Evolutionary conservation across 2,888 invertebrate species (phyloP).

Genomic region (Rhagonycha fulva): DNA sequence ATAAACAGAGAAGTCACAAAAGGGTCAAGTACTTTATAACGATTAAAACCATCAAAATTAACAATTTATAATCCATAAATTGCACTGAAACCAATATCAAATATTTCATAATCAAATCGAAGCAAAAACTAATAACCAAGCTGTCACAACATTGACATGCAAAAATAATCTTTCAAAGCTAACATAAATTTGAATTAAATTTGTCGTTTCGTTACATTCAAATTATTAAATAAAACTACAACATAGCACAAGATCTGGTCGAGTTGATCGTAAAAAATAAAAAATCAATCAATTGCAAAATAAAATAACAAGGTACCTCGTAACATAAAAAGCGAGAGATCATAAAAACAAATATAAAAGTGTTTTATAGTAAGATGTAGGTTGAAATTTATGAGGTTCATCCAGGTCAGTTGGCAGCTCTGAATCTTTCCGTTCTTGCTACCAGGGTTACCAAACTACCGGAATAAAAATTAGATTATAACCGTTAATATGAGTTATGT

Average conservation of each 20-base stretch:
- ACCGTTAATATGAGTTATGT: slow-evolving; percentile 30
- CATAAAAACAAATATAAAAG: slow-evolving; percentile 30
- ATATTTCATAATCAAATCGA: not conserved
- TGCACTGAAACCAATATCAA: not conserved
- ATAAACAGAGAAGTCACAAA: not conserved
- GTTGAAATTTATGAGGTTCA: slow-evolving; percentile 29
- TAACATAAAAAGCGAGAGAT: slow-evolving; percentile 13
- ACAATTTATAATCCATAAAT: not conserved
- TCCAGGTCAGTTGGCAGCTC: slow-evolving; percentile 30
- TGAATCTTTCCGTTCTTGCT: slow-evolving; percentile 22
- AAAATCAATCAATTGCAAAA: slow-evolving; percentile 11
- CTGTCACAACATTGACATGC: not conserved
- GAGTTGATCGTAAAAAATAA: not conserved
- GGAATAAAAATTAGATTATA: slow-evolving; percentile 31
- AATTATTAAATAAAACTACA: not conserved
- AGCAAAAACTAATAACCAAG: not conserved
- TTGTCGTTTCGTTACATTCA: not conserved
- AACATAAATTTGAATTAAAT: not conserved
- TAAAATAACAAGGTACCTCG: slow-evolving; percentile 17
- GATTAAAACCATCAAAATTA: not conserved
- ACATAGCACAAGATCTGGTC: not conserved
- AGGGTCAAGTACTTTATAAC: not conserved
- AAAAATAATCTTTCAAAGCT: not conserved
- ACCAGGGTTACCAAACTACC: slow-evolving; percentile 21
- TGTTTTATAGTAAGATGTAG: slow-evolving; percentile 31